phyloP scores from a whole-genome alignment of 2,113 vertebrate genomes.

The Lipophrys pholis region DNA sequence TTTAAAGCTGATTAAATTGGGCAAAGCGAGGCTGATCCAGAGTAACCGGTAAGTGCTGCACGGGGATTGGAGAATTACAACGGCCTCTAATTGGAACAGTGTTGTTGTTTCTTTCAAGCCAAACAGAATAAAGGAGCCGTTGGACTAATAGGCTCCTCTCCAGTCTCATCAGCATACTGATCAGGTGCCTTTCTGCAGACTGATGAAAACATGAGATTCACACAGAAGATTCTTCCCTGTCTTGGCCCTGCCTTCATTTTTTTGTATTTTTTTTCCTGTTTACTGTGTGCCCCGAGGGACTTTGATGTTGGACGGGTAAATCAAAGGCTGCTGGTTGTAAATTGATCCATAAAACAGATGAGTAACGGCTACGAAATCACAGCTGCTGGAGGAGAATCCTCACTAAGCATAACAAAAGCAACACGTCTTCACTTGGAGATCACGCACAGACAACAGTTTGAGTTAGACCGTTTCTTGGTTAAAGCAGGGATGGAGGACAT shows the following conservation, averaged over 20 bases:
- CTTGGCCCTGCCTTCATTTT: slow-evolving; percentile 22
- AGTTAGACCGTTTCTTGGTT: slow-evolving; percentile 46
- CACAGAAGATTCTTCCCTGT: slow-evolving; percentile 37
- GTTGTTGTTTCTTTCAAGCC: slow-evolving; percentile 69
- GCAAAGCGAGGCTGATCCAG: slow-evolving; percentile 49
- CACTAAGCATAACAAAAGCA: slow-evolving; percentile 31
- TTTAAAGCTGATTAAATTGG: slow-evolving; percentile 66
- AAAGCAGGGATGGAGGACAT: slow-evolving; percentile 73
- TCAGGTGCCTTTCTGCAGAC: slow-evolving; percentile 58
- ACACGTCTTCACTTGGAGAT: slow-evolving; percentile 39
- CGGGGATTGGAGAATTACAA: slow-evolving; percentile 50
- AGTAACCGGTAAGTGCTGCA: slow-evolving; percentile 58
- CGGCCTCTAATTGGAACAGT: slow-evolving; percentile 63
- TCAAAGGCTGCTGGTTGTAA: slow-evolving; percentile 36
- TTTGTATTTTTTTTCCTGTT: slow-evolving; percentile 18
- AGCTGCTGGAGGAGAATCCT: slow-evolving; percentile 19
- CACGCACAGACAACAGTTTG: slow-evolving; percentile 54
- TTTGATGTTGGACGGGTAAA: slow-evolving; percentile 62
- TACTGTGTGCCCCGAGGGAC: slow-evolving; percentile 22
- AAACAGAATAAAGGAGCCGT: slow-evolving; percentile 62
- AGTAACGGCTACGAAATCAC: slow-evolving; percentile 9
- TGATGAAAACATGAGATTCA: slow-evolving; percentile 65
- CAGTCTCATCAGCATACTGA: slow-evolving; percentile 73
- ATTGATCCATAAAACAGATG: slow-evolving; percentile 43
- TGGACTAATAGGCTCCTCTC: slow-evolving; percentile 58